These are phyloP conservation scores for Erithacus rubecula DNA, from an alignment of 2,797 vertebrate species.

Conservation along the genomic window DNA sequence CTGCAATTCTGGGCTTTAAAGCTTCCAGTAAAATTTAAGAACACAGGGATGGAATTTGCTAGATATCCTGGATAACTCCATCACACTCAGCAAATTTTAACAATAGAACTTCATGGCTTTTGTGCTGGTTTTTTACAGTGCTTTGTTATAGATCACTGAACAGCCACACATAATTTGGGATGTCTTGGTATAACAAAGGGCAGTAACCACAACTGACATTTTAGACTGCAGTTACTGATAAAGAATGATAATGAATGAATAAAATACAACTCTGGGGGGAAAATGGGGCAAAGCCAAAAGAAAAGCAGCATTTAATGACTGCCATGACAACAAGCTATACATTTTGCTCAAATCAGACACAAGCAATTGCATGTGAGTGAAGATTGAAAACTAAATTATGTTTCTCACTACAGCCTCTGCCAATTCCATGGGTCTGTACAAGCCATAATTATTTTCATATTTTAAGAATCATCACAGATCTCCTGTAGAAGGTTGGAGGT, in stretches of 20 bases:
- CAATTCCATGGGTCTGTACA: background rate
- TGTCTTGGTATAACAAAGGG: background rate
- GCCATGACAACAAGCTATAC: background rate
- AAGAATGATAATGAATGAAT: background rate
- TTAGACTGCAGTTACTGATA: background rate
- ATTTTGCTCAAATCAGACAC: background rate
- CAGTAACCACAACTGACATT: background rate
- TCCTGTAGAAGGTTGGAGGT: background rate
- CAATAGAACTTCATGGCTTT: background rate
- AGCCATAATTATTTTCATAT: accelerated
- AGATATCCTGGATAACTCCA: background rate
- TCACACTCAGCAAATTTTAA: background rate
- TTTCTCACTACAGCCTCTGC: background rate
- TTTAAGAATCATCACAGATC: background rate
- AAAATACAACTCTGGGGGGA: background rate
- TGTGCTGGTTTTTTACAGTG: background rate
- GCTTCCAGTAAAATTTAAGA: accelerated
- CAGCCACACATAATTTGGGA: background rate
- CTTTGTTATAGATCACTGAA: background rate
- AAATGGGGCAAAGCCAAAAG: background rate
- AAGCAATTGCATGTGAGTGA: background rate
- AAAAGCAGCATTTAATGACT: background rate
- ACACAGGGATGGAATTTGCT: background rate
- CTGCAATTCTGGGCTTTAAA: background rate
- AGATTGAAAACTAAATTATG: background rate